Conservation (phyloP, 2,113 vertebrate genomes). For the Neodontobutis hainanensis region DNA sequence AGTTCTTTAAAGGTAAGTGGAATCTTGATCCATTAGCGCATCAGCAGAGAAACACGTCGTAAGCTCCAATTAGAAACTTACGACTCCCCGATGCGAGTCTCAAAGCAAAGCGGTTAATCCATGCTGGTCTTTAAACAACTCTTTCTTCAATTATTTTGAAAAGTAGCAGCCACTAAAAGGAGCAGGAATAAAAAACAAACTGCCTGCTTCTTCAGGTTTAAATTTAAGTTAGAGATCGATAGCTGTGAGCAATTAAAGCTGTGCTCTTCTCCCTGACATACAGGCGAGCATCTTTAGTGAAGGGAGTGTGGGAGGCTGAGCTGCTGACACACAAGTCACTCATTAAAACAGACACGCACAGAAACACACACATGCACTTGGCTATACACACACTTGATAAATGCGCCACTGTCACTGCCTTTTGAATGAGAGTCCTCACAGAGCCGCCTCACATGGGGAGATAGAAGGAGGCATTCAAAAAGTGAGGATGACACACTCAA, state of each 20-base stretch:
- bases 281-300: conserved; percentile 68
- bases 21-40: conserved; percentile 29
- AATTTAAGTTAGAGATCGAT: conserved; percentile 42
- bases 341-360: conserved; percentile 59
- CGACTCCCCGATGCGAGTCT: conserved; percentile 26
- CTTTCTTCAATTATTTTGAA: conserved; percentile 10
- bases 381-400: conserved; percentile 47
- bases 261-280: conserved; percentile 60
- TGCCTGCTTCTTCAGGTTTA: conserved; percentile 7
- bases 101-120: conserved; percentile 34
- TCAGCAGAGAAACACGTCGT: conserved; percentile 13
- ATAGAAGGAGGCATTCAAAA: conserved; percentile 54
- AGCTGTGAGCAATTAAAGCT: conserved; percentile 43
- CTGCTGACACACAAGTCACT: conserved; percentile 65
- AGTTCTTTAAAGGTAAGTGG: conserved; percentile 13
- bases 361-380: conserved; percentile 23
- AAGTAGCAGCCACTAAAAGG: conserved; percentile 19
- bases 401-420: conserved; percentile 60
- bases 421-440: conserved; percentile 59
- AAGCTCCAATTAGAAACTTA: conserved; percentile 32
- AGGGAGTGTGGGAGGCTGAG: conserved; percentile 70
- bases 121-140: conserved; percentile 27
- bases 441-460: conserved; percentile 20
- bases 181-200: background rate
- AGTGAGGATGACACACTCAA: conserved; percentile 36